Percentiles rank a stretch among this genome's conserved stretches.
These are phyloP conservation scores for Motacilla alba DNA, from an alignment of 2,113 vertebrate genomes.

Conservation along the genomic window DNA sequence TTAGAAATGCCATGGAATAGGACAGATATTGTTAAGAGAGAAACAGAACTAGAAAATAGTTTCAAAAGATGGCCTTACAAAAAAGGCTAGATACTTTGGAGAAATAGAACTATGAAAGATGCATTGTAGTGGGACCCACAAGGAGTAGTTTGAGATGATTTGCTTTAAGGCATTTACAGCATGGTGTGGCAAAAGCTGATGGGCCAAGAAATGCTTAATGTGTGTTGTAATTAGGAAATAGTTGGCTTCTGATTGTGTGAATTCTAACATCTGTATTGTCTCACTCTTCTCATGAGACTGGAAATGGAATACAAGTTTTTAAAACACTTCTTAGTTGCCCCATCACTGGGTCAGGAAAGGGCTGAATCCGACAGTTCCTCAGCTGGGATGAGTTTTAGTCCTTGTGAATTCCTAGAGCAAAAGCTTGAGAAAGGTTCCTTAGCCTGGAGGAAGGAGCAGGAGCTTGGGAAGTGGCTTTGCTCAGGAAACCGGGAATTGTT, in stretches of 20 bases:
- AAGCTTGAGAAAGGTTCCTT: neutral
- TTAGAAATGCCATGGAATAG: neutral
- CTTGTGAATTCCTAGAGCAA: neutral
- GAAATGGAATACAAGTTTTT: neutral
- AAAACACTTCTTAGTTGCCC: neutral
- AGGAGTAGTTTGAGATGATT: neutral
- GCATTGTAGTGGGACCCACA: neutral
- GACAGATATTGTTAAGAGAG: neutral
- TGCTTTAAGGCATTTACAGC: neutral
- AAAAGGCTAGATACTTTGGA: neutral
- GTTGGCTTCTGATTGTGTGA: neutral
- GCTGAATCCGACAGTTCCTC: neutral
- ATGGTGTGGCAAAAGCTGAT: neutral
- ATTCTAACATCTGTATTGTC: neutral
- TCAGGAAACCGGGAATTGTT: neutral
- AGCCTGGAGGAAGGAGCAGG: neutral
- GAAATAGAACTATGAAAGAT: neutral
- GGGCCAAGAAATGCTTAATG: neutral
- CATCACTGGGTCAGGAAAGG: neutral
- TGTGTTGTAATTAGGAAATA: neutral
- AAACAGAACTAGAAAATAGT: neutral
- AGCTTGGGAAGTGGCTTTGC: neutral
- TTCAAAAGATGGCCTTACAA: neutral
- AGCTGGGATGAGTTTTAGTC: neutral
- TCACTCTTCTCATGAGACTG: neutral